Evolutionary conservation across 2,113 vertebrate genomes (phyloP).

Genomic region (Zingel zingel): DNA sequence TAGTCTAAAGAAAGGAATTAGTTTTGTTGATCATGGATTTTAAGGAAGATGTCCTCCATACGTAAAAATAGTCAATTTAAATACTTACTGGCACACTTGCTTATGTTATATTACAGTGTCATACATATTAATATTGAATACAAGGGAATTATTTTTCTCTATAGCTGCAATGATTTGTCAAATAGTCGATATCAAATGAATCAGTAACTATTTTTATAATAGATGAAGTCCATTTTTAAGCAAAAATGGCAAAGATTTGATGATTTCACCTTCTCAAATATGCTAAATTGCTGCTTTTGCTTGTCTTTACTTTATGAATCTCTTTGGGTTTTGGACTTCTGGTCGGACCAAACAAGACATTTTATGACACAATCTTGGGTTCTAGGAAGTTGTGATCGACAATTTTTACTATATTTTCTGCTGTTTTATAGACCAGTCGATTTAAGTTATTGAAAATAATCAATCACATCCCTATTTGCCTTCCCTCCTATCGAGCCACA

Average conservation of each 20-base stretch:
- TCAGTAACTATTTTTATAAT: background rate
- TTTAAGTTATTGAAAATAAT: background rate
- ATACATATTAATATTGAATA: background rate
- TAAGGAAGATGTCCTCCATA: background rate
- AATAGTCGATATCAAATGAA: background rate
- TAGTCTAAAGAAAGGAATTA: slow-evolving; percentile 87
- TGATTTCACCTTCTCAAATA: background rate
- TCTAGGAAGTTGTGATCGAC: background rate
- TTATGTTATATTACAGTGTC: background rate
- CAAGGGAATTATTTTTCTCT: background rate
- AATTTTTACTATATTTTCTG: background rate
- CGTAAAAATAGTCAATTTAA: slow-evolving; percentile 9
- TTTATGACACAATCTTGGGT: background rate
- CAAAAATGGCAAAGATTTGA: background rate
- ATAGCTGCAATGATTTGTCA: background rate
- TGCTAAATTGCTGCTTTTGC: background rate
- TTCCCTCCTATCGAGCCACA: background rate
- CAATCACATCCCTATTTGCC: background rate
- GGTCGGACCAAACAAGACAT: background rate
- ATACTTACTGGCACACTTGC: background rate
- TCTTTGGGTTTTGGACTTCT: background rate
- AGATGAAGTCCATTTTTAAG: background rate
- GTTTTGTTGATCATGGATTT: slow-evolving; percentile 55
- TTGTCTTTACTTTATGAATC: background rate
- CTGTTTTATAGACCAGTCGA: background rate